Evolutionary conservation across 2,888 invertebrate genomes (phyloP).

Genomic region (Melieria omissa): DNA sequence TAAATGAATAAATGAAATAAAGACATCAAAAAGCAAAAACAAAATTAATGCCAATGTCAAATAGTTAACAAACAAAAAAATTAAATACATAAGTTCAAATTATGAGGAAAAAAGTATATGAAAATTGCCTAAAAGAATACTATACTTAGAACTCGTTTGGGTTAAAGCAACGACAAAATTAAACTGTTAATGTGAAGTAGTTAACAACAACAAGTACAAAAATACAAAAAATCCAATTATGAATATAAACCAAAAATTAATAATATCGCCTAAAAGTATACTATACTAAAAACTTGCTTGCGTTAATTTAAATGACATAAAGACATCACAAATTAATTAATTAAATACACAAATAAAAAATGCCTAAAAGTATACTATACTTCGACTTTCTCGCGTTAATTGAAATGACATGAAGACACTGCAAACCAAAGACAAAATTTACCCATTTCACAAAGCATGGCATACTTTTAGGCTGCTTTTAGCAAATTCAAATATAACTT

Average conservation of each 20-base stretch:
- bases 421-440: not conserved
- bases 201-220: not conserved
- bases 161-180: not conserved
- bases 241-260: not conserved
- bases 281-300: not conserved
- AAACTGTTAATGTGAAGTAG: not conserved
- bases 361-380: not conserved
- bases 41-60: not conserved
- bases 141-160: not conserved
- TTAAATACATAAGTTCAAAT: not conserved
- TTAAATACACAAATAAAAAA: not conserved
- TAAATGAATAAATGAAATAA: not conserved
- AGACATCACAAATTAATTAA: not conserved
- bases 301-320: not conserved
- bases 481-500: too few relatives aligned
- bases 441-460: not conserved
- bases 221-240: not conserved
- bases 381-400: not conserved
- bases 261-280: not conserved
- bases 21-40: not conserved
- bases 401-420: not conserved
- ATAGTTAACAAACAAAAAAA: not conserved
- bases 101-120: not conserved
- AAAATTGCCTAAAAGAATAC: not conserved
- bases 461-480: too few relatives aligned